These are phyloP conservation scores for Isaurus tuberculatus DNA, from an alignment of 92 coral and sea anemone genomes.

Conservation along the genomic window DNA sequence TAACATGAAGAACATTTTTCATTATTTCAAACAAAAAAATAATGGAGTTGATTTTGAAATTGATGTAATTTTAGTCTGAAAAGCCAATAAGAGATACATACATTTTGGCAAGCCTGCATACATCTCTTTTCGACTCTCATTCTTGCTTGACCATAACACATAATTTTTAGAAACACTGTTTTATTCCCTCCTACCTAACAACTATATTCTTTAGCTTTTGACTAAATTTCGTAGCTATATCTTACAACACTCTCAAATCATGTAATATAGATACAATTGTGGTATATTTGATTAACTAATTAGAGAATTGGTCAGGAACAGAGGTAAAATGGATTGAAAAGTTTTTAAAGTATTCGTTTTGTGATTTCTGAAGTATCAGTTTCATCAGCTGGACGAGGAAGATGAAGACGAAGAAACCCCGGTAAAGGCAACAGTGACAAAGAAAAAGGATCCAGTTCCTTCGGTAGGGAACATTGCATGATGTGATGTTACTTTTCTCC, in stretches of 20 bases:
- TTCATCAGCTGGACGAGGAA: slow-evolving; percentile 37
- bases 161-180: not conserved
- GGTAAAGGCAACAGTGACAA: slow-evolving; percentile 25
- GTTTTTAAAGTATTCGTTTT: slow-evolving; percentile 21
- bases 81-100: not conserved
- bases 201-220: not conserved
- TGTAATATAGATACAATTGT: no score
- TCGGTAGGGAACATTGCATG: slow-evolving; percentile 48
- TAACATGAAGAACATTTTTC: no score
- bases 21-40: not conserved
- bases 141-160: not conserved
- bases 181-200: no score
- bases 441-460: slow-evolving; percentile 60
- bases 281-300: not conserved
- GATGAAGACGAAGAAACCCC: slow-evolving; percentile 23
- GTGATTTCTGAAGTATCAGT: slow-evolving; percentile 40
- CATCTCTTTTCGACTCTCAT: not conserved
- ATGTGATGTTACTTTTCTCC: not conserved
- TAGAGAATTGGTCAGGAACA: not conserved
- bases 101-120: not conserved
- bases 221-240: not conserved
- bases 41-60: not conserved
- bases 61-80: not conserved
- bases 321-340: not conserved
- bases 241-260: no score